These are phyloP conservation scores for Misgurnus mizolepis DNA, from an alignment of 2,113 vertebrate genomes.

Conservation along the genomic window DNA sequence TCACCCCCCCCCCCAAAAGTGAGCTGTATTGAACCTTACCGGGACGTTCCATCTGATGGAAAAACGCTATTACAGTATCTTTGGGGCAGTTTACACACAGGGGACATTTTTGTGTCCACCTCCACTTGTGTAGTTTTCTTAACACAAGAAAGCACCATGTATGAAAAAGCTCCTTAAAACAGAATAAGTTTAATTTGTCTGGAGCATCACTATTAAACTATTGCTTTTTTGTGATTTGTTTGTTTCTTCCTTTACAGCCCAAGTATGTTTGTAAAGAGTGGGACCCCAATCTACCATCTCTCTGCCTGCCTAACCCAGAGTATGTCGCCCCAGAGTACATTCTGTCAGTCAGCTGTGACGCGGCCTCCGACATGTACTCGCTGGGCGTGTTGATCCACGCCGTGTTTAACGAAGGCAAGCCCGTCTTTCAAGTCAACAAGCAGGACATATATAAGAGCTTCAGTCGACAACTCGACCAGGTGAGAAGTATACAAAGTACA, in stretches of 20 bases:
- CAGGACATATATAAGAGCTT: slow-evolving; percentile 99
- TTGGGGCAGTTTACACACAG: too few species aligned
- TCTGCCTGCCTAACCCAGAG: slow-evolving; percentile 96
- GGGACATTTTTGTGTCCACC: too few species aligned
- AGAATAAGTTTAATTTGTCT: too few species aligned
- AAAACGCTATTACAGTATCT: too few species aligned
- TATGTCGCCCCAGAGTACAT: slow-evolving; percentile 98
- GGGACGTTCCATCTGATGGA: too few species aligned
- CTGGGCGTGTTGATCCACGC: slow-evolving; percentile 90
- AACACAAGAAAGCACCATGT: too few species aligned
- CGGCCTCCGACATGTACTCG: slow-evolving; percentile 98
- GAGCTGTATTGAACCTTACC: too few species aligned
- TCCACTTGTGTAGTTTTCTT: too few species aligned
- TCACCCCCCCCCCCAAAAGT: too few species aligned
- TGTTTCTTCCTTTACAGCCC: slow-evolving; percentile 66
- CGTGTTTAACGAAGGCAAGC: slow-evolving; percentile 96
- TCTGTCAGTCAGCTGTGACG: slow-evolving; percentile 96
- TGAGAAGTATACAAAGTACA: slow-evolving; percentile 57
- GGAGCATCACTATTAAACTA: too few species aligned
- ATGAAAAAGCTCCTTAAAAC: too few species aligned
- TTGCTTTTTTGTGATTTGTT: background rate
- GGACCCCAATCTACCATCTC: slow-evolving; percentile 93
- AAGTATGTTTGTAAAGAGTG: slow-evolving; percentile 96
- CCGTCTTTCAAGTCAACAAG: slow-evolving; percentile 96
- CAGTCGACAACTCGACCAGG: slow-evolving; percentile 97